Conservation (phyloP, 2,113 vertebrate species). For the Pituophis catenifer region DNA sequence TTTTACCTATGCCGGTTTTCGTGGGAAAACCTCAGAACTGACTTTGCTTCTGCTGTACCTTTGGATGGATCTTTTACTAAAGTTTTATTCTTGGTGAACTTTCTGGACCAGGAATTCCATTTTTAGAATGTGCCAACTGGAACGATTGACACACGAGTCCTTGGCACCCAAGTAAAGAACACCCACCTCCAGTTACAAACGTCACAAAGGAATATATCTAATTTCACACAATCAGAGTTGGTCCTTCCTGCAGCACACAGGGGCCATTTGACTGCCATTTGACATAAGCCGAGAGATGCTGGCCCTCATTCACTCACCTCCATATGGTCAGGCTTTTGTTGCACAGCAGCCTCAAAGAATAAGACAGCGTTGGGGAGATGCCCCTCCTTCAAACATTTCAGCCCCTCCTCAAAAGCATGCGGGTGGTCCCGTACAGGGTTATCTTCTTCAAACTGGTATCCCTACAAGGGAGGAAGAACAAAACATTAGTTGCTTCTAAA, state of each 20-base stretch:
- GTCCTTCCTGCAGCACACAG: background rate
- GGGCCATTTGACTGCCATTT: background rate
- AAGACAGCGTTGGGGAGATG: slow-evolving; percentile 93
- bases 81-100: background rate
- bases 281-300: background rate
- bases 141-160: background rate
- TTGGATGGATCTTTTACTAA: background rate
- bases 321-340: slow-evolving; percentile 88
- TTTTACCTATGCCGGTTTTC: background rate
- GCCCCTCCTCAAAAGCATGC: slow-evolving; percentile 86
- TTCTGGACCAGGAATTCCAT: background rate
- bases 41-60: background rate
- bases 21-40: background rate
- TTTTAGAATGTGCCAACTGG: background rate
- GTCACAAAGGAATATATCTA: background rate
- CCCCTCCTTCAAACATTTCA: slow-evolving; percentile 84
- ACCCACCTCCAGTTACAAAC: background rate
- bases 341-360: slow-evolving; percentile 93
- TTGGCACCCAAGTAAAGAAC: background rate
- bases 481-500: background rate
- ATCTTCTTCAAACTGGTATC: slow-evolving; percentile 96
- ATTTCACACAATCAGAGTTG: background rate
- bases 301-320: slow-evolving; percentile 76
- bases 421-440: slow-evolving; percentile 91
- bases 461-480: slow-evolving; percentile 66